phyloP scores from a whole-genome alignment of 2,113 vertebrate genomes.

The Aegypius monachus region DNA sequence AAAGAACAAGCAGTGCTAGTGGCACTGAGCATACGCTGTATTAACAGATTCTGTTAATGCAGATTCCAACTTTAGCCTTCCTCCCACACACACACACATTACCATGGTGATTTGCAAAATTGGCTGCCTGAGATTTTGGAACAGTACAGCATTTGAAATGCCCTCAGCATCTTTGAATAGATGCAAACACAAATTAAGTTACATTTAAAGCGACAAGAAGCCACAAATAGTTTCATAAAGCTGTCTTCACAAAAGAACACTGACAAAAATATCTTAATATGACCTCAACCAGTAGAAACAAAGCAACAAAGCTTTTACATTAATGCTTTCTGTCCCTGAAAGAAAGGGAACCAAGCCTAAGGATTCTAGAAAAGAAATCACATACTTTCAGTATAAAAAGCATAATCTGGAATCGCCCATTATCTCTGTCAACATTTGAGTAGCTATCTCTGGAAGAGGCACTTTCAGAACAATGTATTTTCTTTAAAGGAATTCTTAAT shows the following conservation, averaged over 20 bases:
- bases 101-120: slow-evolving; percentile 48
- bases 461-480: neutral
- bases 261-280: neutral
- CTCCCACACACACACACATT: slow-evolving; percentile 2
- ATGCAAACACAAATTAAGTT: neutral
- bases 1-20: slow-evolving; percentile 23
- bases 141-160: neutral
- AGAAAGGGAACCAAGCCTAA: neutral
- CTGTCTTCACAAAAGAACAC: neutral
- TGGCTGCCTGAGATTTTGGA: neutral
- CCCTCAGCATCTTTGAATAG: neutral
- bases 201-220: neutral
- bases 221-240: neutral
- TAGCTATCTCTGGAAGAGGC: neutral
- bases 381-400: neutral
- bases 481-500: neutral
- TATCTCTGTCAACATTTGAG: neutral
- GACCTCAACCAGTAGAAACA: neutral
- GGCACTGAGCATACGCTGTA: neutral
- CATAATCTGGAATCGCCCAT: neutral
- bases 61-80: slow-evolving; percentile 5
- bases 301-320: neutral
- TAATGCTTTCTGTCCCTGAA: neutral
- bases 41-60: neutral
- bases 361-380: neutral